Base-by-base conservation (phyloP, 2,888 invertebrate species). In the Epistrophella euchroma region DNA sequence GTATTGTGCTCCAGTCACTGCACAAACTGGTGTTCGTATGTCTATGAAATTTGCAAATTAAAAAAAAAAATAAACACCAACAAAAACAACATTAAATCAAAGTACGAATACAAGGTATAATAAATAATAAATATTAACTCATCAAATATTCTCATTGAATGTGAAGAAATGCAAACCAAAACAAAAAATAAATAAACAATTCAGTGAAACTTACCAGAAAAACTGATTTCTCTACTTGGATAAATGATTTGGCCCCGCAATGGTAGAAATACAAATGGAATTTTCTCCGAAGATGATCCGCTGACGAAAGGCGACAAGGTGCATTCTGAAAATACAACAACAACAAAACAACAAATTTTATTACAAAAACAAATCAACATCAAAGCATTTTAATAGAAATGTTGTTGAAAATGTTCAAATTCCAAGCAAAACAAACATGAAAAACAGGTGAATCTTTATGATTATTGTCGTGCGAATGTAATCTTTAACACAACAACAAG, bases 211-310 rank as follows among this genome's bases (percentile, higher is more conserved):
- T 91, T 90, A 92, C 92, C 96, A 92, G 95, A 94, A 92, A 97
- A 96, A 89, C 95, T 95, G 90, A 97, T 97, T 93, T 97, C 97
- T 89, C 96, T 95, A 88, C 97, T 96, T 1, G 97, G 97, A 93
- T 97, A 96, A 89, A 97, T 96, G 89, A 97, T 96, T 93, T 97
- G 97, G 55, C 97, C 97, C 90, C 96, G 96, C 87, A 97, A 93
- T 19, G 97, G 97, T 88, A 97, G 93, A 91, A 96, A 97, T 22
- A 97, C 96, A 91, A 97, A 97, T 25, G 97, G 97, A 89, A 97
- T 96, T 90, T 95, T 95, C 91, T 97, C 97, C 74, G 94, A 93
- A 58, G 95, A 95, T 22, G 94, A 94, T 79, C 95, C 96, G 89
- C 95, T 94, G 60, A 95, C 94, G 91, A 97, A 97, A 35, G 96